These are phyloP conservation scores for Vidua chalybeata DNA, from an alignment of 2,113 vertebrate species.

Conservation along the genomic window DNA sequence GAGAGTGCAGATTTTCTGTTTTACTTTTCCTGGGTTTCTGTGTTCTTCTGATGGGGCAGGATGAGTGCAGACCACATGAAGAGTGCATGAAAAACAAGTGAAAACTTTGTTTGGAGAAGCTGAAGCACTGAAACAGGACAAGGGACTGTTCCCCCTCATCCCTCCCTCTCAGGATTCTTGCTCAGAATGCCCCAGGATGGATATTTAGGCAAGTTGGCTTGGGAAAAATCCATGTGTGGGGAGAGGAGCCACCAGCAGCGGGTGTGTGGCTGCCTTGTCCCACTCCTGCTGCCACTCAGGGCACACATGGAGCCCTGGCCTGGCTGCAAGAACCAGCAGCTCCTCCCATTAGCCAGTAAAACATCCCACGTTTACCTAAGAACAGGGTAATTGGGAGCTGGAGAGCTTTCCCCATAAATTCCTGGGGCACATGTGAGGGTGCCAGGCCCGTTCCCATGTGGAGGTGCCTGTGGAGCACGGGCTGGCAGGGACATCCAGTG, in stretches of 20 bases:
- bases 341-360: neutral
- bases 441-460: neutral
- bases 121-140: neutral
- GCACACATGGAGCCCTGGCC: neutral
- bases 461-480: neutral
- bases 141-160: neutral
- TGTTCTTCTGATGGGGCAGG: neutral
- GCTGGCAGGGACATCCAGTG: neutral
- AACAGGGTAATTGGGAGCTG: neutral
- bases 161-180: neutral
- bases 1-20: neutral
- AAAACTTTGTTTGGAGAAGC: neutral
- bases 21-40: neutral
- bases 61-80: neutral
- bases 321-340: neutral
- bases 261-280: neutral
- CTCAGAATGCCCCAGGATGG: accelerated
- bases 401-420: neutral
- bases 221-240: neutral
- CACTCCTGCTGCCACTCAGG: neutral
- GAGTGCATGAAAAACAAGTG: neutral
- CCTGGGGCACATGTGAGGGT: neutral
- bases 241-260: accelerated
- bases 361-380: neutral
- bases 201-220: accelerated